Percentiles rank a stretch among this genome's conserved stretches.
Evolutionary conservation across 2,888 invertebrate genomes (phyloP).

Genomic region (Caradrina clavipalpis): DNA sequence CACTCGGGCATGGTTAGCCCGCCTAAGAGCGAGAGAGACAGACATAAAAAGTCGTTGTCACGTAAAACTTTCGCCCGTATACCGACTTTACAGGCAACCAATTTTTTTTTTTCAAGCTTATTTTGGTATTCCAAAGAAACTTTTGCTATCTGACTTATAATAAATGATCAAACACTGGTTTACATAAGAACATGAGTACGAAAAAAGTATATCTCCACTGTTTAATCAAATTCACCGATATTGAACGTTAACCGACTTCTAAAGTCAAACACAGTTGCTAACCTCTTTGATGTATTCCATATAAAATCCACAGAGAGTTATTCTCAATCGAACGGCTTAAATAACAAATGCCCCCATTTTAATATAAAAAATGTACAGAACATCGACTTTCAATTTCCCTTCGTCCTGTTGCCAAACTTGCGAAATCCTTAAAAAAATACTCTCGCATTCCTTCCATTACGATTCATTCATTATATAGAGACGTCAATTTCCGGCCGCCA

Average conservation of each 20-base stretch:
- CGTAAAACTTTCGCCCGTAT: too few species aligned
- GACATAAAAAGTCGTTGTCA: too few species aligned
- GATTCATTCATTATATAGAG: constrained; percentile 78
- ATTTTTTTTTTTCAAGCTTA: neutral
- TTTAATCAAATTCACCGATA: neutral
- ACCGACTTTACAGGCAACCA: too few species aligned
- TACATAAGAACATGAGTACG: too few species aligned
- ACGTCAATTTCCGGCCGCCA: constrained; percentile 82
- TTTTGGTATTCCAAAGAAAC: too few species aligned
- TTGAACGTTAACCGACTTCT: neutral
- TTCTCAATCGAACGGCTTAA: constrained; percentile 32
- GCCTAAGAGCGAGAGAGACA: too few species aligned
- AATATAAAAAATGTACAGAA: constrained; percentile 45
- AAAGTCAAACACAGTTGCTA: neutral
- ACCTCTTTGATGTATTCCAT: neutral
- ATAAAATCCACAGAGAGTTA: neutral
- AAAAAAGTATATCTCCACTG: too few species aligned
- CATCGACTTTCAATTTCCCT: constrained; percentile 56
- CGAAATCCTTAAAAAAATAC: constrained; percentile 63
- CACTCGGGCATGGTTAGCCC: too few species aligned
- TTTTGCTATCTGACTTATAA: neutral
- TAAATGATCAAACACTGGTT: too few species aligned
- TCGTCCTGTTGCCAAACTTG: constrained; percentile 50
- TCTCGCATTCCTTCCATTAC: constrained; percentile 67
- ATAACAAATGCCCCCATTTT: constrained; percentile 33